Conservation (phyloP, 2,888 invertebrate genomes). For the Icerya purchasi region DNA sequence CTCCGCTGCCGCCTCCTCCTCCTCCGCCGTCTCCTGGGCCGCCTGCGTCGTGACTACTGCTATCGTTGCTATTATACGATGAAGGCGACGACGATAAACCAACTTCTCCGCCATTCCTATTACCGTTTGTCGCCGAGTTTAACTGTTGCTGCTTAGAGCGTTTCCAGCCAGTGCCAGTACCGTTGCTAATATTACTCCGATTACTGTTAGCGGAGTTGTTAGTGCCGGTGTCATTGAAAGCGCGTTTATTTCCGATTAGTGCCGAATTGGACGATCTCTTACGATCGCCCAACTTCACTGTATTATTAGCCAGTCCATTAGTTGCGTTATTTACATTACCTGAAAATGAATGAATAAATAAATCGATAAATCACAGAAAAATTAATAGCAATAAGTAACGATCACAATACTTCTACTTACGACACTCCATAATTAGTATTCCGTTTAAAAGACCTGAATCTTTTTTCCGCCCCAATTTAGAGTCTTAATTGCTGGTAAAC, state of each 20-base stretch:
- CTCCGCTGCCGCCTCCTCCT: slow-evolving; percentile 10
- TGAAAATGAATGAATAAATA: too few species aligned
- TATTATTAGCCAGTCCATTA: too few species aligned
- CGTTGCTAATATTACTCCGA: neutral
- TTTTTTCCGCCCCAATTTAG: too few species aligned
- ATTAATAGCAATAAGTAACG: too few species aligned
- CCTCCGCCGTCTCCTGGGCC: slow-evolving; percentile 13
- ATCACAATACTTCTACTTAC: too few species aligned
- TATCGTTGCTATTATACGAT: neutral
- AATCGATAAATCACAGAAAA: too few species aligned
- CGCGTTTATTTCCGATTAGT: slow-evolving; percentile 7
- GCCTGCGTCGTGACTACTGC: slow-evolving; percentile 13
- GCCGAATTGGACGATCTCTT: neutral
- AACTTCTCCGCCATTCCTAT: neutral
- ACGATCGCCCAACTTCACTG: too few species aligned
- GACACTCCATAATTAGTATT: too few species aligned
- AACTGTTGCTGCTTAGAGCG: slow-evolving; percentile 3
- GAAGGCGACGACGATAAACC: neutral
- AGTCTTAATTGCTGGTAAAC: too few species aligned
- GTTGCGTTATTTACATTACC: too few species aligned
- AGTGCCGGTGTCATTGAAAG: slow-evolving; percentile 1
- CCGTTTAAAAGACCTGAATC: too few species aligned
- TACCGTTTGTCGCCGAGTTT: neutral
- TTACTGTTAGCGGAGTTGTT: neutral
- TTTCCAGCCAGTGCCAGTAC: neutral